phyloP scores from a whole-genome alignment of 2,113 vertebrate species.

The Silurus asotus region DNA sequence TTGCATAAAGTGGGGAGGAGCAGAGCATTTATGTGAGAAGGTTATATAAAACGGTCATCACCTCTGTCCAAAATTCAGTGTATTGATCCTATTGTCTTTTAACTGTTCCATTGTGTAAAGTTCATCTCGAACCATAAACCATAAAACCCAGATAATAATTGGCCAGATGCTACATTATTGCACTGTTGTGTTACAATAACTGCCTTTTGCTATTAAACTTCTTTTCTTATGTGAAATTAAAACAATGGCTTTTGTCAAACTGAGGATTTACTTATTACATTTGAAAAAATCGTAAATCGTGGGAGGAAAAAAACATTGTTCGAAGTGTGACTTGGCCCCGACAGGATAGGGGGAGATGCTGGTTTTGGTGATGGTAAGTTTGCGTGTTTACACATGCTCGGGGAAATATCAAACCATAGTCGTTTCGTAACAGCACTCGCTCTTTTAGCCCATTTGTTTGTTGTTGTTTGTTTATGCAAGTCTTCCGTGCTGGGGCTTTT shows the following conservation, averaged over 20 bases:
- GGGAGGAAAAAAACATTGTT: constrained; percentile 1
- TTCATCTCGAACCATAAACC: background rate
- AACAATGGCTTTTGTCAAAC: constrained; percentile 19
- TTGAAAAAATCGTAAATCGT: background rate
- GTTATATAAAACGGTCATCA: constrained; percentile 45
- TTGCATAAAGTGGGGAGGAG: background rate
- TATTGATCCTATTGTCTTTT: background rate
- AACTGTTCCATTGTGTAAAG: background rate
- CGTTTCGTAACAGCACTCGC: constrained; percentile 16
- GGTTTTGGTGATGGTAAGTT: constrained; percentile 2
- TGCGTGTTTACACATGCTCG: constrained; percentile 23
- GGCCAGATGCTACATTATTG: background rate
- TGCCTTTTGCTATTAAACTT: background rate
- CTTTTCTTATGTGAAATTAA: background rate
- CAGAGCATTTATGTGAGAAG: constrained; percentile 21
- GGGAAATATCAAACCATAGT: constrained; percentile 24
- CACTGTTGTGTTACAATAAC: background rate
- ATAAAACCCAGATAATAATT: background rate
- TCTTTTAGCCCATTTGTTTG: constrained; percentile 31
- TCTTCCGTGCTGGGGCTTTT: constrained; percentile 39
- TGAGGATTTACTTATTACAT: constrained; percentile 10
- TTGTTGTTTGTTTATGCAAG: constrained; percentile 46
- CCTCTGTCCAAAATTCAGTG: background rate
- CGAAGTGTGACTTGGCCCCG: background rate
- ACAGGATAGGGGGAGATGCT: constrained; percentile 8